These are phyloP conservation scores for Ceratitis capitata DNA, from an alignment of 1,140 invertebrate species.

Conservation along the genomic window DNA sequence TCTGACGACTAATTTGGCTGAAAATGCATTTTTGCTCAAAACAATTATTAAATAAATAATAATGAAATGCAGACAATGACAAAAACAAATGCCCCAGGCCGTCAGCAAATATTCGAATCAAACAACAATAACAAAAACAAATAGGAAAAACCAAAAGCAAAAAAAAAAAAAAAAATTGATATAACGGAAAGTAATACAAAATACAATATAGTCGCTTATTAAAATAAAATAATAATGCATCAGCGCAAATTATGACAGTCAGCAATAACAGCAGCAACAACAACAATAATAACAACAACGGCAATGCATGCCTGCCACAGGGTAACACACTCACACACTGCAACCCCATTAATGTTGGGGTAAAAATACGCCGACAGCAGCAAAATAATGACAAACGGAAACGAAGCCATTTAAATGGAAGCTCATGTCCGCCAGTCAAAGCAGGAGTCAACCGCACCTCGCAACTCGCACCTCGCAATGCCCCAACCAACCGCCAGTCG, in stretches of 20 bases:
- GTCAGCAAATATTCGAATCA: background rate
- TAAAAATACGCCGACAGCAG: slow-evolving; percentile 10
- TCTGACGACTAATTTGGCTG: slow-evolving; percentile 34
- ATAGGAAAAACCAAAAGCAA: background rate
- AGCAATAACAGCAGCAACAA: background rate
- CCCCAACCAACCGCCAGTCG: too few relatives aligned
- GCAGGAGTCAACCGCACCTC: background rate
- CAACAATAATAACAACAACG: background rate
- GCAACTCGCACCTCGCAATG: background rate
- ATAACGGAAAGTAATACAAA: background rate
- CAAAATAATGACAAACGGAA: slow-evolving; percentile 60
- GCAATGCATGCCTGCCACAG: too few relatives aligned
- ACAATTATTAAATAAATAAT: slow-evolving; percentile 33
- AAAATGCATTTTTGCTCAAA: slow-evolving; percentile 31
- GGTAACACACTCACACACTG: too few relatives aligned
- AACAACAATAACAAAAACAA: background rate
- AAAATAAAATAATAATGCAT: slow-evolving; percentile 38
- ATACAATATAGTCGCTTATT: slow-evolving; percentile 20
- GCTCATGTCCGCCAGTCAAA: slow-evolving; percentile 58
- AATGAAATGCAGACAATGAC: slow-evolving; percentile 26
- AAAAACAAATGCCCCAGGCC: slow-evolving; percentile 12
- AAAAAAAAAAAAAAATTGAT: too few relatives aligned
- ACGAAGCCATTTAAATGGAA: slow-evolving; percentile 64
- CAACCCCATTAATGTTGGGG: too few relatives aligned
- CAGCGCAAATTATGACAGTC: slow-evolving; percentile 37